Evolutionary conservation across 2,888 invertebrate species (phyloP).

Genomic region (Aelia acuminata): DNA sequence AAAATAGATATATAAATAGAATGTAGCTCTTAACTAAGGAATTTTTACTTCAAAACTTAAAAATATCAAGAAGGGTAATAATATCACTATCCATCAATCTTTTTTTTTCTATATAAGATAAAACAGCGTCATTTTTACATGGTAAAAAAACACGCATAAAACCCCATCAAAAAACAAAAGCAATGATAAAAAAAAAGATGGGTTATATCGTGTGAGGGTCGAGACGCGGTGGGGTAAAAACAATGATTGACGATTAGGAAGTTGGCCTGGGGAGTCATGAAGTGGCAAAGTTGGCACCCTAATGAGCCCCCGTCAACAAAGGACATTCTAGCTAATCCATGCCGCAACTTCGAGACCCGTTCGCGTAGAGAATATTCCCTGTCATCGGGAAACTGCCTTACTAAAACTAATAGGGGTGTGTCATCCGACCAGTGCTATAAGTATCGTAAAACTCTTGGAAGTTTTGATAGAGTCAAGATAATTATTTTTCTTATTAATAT

Average conservation of each 20-base stretch:
- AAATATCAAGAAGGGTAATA: neutral
- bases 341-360: neutral
- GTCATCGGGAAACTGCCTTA: neutral
- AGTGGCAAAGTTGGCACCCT: slow-evolving; percentile 22
- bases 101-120: neutral
- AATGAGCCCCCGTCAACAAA: slow-evolving; percentile 39
- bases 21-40: neutral
- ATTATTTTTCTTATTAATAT: too few relatives aligned
- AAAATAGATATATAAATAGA: too few relatives aligned
- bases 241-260: slow-evolving; percentile 50
- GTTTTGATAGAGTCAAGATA: too few relatives aligned
- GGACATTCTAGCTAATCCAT: slow-evolving; percentile 6
- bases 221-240: neutral
- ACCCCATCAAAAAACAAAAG: neutral
- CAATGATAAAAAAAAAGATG: neutral
- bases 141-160: neutral
- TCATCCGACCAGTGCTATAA: too few relatives aligned
- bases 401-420: neutral
- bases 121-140: neutral
- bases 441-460: too few relatives aligned
- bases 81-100: too few relatives aligned
- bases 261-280: slow-evolving; percentile 8
- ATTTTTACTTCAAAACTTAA: neutral
- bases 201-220: neutral
- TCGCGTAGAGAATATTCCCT: neutral